Conservation (phyloP, 2,888 invertebrate genomes). For the Salticus scenicus region DNA sequence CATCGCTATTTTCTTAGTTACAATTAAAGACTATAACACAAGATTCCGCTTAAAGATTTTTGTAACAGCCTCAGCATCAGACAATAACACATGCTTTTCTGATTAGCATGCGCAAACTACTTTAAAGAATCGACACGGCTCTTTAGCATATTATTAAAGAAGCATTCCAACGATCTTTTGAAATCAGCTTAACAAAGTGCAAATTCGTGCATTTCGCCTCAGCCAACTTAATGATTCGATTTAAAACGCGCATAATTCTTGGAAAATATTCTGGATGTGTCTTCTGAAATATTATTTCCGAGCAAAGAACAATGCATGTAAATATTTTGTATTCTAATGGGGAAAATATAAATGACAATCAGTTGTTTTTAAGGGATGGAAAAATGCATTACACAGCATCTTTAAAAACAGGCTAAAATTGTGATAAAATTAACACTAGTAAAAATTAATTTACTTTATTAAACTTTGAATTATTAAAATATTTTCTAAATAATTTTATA, state of each 20-base stretch:
- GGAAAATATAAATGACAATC: no score
- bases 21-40: no score
- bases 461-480: no score
- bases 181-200: neutral
- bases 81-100: neutral
- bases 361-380: no score
- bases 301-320: neutral
- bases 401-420: no score
- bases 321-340: neutral
- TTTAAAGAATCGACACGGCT: neutral
- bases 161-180: neutral
- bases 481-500: no score
- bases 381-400: no score
- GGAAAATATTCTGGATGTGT: neutral
- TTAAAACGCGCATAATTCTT: neutral
- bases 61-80: neutral
- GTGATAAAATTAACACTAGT: no score
- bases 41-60: no score
- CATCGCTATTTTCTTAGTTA: no score
- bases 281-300: neutral
- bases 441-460: no score
- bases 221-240: neutral
- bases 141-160: conserved; percentile 62
- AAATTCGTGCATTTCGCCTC: neutral
- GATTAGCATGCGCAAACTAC: neutral